Base-by-base conservation (phyloP, 2,888 invertebrate species). In the Oxycera nigricornis region DNA sequence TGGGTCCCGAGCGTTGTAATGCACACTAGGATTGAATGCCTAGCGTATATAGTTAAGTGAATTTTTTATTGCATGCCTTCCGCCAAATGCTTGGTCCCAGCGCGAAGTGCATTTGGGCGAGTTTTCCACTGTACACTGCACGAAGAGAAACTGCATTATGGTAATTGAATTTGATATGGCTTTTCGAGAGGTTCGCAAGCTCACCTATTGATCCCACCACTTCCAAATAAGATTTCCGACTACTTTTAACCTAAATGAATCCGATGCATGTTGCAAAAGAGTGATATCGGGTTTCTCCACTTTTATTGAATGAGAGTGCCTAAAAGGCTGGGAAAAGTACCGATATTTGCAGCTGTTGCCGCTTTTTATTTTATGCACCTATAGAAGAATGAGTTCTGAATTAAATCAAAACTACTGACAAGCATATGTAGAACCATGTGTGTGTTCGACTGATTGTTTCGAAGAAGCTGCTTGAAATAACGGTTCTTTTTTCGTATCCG, bases 61-160 rank as follows among this genome's bases (percentile, higher is more conserved):
- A 70, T 70, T 70, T 70, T 70, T 55, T 70, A 70, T 52, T 31
- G 55, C 52, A 70, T 68, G 52, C 70, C 22, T 55, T 70, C 55
- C 55, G 31, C 55, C 62, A 20, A 26, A 6, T 31, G 62, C 35
- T 55, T 20, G 17, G 24, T 22, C 24, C 39, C 41, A n/a, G 26
- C 41, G 55, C 55, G 11, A 24, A 46, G 35, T 35, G 39, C 62
- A 62, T 31, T 62, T 17, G 22, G 65, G 41, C 24, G 65, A 22
- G 30, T 65, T 65, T 65, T 41, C 30, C 14, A 26, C 30, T 39
- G 65, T 26, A 65, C 65, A 41, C 30, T 65, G 24, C 65, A 39
- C 24, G 65, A 65, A 24, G 41, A 41, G 41, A 65, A 65, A 41
- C 39, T 65, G 41, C 65, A 65, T 41, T 65, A 65, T 65, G 65